phyloP scores from a whole-genome alignment of 2,888 invertebrate genomes.

The Archips xylosteana region DNA sequence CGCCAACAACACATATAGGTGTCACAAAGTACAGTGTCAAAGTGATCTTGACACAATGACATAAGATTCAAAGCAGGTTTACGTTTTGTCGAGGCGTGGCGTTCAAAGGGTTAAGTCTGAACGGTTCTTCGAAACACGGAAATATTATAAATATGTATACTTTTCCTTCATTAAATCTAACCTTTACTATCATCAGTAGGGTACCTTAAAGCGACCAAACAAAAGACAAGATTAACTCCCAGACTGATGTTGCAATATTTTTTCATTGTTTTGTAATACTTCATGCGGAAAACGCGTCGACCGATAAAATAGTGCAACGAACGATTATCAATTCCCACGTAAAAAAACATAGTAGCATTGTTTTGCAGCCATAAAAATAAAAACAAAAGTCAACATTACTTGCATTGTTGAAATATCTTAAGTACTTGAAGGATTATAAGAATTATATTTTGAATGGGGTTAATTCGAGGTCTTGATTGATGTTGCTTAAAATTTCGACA shows the following conservation, averaged over 20 bases:
- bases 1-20: too few species aligned
- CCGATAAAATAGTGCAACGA: constrained; percentile 22
- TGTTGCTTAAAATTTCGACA: too few species aligned
- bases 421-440: background rate
- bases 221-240: background rate
- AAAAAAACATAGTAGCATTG: background rate
- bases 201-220: background rate
- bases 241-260: constrained; percentile 2
- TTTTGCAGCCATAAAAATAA: too few species aligned
- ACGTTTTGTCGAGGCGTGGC: too few species aligned
- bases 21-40: too few species aligned
- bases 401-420: background rate
- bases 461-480: too few species aligned
- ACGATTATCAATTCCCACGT: constrained; percentile 21
- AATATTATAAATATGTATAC: too few species aligned
- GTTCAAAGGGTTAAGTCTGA: too few species aligned
- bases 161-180: background rate
- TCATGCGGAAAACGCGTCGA: constrained; percentile 2
- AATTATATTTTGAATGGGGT: background rate
- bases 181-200: background rate
- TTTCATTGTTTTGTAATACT: constrained; percentile 11
- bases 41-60: too few species aligned
- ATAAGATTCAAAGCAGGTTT: too few species aligned
- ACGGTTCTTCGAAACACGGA: too few species aligned
- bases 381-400: background rate